Base-by-base conservation (phyloP, 2,113 vertebrate genomes). In the Lepisosteus oculatus region DNA sequence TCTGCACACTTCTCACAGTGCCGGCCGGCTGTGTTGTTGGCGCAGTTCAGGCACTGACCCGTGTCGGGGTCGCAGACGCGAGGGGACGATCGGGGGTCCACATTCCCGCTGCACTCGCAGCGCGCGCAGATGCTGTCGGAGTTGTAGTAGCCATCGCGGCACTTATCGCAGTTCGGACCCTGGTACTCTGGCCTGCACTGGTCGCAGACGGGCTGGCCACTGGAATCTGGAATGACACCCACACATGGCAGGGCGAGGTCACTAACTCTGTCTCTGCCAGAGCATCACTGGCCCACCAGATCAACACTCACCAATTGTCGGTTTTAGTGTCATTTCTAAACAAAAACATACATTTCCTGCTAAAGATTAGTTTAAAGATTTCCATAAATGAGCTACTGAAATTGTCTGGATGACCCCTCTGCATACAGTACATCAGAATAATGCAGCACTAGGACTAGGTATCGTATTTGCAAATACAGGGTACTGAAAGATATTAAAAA, bases 81-180 rank as follows among this genome's bases (percentile, higher is more conserved):
- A 3, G 87, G 81, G 0, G 85, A 88, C 15, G 69, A 89, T 1
- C 0, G 72, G 0, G 86, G 89, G 76, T 97, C 93, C 42, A 92
- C 93, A 0, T 98, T 98, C 8, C 94, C 94, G 0, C 88, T 92
- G 84, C 97, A 99, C 0, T 93, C 74, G 9, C 97, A 99, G 0
- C 77, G 84, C 3, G 87, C 72, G 1, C 97, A 99, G 67, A 87
- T 81, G 70, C 91, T 93, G 64, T 93, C 89, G 0, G 86, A 85
- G 84, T 90, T 94, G 87, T 93, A 95, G 87, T 92, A 97, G 73
- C 95, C 94, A 0, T 86, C 75, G 57, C 76, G 83, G 74, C 97
- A 98, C 13, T 62, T 68, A 68, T 93, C 90, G 76, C 97, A 98
- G 74, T 86, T 90, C 0, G 61, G 74, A 56, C 94, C 93, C 0